Conservation (phyloP, 2,888 invertebrate genomes). For the Chirona hameri region DNA sequence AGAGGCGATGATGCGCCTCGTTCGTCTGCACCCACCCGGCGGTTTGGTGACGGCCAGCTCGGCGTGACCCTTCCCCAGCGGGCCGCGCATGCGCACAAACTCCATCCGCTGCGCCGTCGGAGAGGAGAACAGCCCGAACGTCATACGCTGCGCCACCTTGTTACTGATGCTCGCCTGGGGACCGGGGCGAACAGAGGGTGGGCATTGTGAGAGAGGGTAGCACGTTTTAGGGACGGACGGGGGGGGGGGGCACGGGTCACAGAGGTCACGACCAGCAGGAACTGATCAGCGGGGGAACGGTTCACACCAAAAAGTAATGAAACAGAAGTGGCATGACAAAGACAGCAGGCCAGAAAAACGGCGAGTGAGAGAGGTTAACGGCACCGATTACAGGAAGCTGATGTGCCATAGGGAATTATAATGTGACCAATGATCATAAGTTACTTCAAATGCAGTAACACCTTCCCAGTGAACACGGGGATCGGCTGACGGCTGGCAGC, state of each 20-base stretch:
- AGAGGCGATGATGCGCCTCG: no score
- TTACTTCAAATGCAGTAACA: no score
- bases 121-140: conserved; percentile 81
- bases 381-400: no score
- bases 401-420: no score
- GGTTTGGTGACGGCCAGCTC: conserved; percentile 97
- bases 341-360: no score
- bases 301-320: no score
- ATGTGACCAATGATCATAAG: no score
- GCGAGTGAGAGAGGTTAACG: no score
- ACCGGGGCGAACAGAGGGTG: conserved; percentile 41
- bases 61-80: conserved; percentile 91
- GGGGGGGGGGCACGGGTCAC: not conserved
- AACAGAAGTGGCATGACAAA: no score
- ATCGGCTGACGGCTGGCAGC: not conserved
- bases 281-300: not conserved
- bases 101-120: conserved; percentile 78
- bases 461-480: no score
- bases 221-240: not conserved
- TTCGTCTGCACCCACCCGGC: conserved; percentile 54
- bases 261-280: no score
- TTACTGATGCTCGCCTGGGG: conserved; percentile 86
- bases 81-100: conserved; percentile 97
- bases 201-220: not conserved
- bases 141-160: conserved; percentile 93